Percentiles rank a stretch among this genome's conserved stretches.
phyloP scores from a whole-genome alignment of 2,797 vertebrate genomes.

The Arctocebus calabarensis region DNA sequence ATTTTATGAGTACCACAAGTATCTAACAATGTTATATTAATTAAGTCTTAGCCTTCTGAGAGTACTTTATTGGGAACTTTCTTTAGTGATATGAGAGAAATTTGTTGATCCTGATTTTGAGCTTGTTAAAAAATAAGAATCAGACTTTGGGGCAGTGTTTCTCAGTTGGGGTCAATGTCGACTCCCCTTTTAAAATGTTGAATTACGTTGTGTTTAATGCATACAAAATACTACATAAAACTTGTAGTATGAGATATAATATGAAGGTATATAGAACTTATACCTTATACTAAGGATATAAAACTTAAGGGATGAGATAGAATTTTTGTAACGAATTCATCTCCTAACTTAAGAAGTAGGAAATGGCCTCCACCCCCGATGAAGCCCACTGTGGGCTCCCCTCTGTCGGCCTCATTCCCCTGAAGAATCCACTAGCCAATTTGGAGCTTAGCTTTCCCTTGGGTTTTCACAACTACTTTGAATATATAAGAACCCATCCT shows the following conservation, averaged over 20 bases:
- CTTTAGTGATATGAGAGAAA: constrained; percentile 3
- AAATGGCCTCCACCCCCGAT: not conserved
- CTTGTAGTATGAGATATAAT: not conserved
- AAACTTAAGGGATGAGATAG: not conserved
- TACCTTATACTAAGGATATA: too few relatives aligned
- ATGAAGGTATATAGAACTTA: too few relatives aligned
- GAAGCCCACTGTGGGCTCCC: not conserved
- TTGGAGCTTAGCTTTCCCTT: not conserved
- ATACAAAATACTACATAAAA: constrained; percentile 17
- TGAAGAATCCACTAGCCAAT: not conserved
- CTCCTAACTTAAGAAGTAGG: not conserved
- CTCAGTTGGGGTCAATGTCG: not conserved
- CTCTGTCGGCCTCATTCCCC: not conserved
- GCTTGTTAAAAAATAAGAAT: constrained; percentile 28
- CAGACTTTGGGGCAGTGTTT: not conserved
- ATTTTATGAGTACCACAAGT: constrained; percentile 57
- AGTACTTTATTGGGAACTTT: not conserved
- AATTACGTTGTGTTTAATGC: not conserved
- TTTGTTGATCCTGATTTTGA: not conserved
- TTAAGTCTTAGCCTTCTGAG: constrained; percentile 32
- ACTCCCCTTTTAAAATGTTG: not conserved
- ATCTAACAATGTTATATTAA: constrained; percentile 3
- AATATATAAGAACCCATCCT: not conserved
- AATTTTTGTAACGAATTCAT: not conserved
- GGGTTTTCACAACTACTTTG: not conserved